These are phyloP conservation scores for Iguana delicatissima DNA, from an alignment of 2,797 vertebrate species.

Conservation along the genomic window DNA sequence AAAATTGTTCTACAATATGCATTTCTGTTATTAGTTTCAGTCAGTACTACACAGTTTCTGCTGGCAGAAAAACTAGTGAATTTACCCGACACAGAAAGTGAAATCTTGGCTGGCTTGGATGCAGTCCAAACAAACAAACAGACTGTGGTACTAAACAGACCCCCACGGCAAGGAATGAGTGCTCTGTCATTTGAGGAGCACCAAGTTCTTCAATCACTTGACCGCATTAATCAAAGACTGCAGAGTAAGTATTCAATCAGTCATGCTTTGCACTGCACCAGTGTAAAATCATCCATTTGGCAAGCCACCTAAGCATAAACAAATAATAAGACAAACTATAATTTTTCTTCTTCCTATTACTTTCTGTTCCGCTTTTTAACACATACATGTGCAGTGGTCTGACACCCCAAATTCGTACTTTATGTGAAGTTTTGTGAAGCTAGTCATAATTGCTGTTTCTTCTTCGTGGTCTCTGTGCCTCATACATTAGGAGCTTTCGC, in stretches of 20 bases:
- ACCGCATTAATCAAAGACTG: constrained; percentile 77
- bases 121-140: constrained; percentile 68
- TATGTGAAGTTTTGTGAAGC: neutral
- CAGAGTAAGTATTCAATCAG: constrained; percentile 74
- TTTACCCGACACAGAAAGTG: constrained; percentile 70
- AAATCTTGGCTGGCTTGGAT: constrained; percentile 77
- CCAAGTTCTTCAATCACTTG: constrained; percentile 87
- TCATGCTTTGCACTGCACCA: neutral
- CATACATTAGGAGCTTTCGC: too few species aligned
- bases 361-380: neutral
- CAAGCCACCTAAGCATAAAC: constrained; percentile 24
- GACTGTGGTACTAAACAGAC: constrained; percentile 50
- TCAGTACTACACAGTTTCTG: constrained; percentile 80
- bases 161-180: constrained; percentile 60
- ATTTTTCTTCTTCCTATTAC: neutral
- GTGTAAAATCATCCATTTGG: constrained; percentile 25
- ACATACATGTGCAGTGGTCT: neutral
- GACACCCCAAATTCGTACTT: constrained; percentile 26
- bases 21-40: constrained; percentile 79
- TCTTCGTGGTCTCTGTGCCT: too few species aligned
- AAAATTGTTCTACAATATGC: constrained; percentile 29
- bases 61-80: constrained; percentile 77
- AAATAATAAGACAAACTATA: constrained; percentile 13
- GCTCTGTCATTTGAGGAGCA: constrained; percentile 87
- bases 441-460: neutral